Evolutionary conservation across 2,888 invertebrate genomes (phyloP).

Genomic region (Dorcus parallelipipedus): DNA sequence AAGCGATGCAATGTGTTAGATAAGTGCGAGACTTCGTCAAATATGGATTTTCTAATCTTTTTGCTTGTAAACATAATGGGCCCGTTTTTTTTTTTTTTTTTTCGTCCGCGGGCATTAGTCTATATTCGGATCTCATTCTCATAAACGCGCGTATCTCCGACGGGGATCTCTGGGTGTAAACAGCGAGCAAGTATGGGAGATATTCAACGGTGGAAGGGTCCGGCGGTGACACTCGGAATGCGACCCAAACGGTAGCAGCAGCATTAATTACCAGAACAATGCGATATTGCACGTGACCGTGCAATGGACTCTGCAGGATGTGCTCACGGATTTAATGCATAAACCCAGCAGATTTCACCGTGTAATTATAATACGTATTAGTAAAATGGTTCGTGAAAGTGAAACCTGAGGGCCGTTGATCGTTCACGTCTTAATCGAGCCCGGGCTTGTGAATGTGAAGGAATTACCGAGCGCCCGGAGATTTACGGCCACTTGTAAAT

Average conservation of each 20-base stretch:
- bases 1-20: too few relatives aligned
- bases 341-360: background rate
- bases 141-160: too few relatives aligned
- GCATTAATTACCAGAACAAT: conserved; percentile 29
- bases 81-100: background rate
- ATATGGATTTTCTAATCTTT: too few relatives aligned
- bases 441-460: too few relatives aligned
- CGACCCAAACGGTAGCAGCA: conserved; percentile 5
- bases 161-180: too few relatives aligned
- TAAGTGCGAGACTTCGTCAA: too few relatives aligned
- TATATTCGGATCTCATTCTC: too few relatives aligned
- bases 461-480: background rate
- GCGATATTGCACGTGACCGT: conserved; percentile 30
- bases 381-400: too few relatives aligned
- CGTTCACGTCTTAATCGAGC: too few relatives aligned
- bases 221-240: conserved; percentile 5
- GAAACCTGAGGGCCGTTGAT: background rate
- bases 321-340: background rate
- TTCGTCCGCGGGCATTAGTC: too few relatives aligned
- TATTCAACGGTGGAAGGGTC: background rate
- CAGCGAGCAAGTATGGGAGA: background rate
- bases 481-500: background rate
- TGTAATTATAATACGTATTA: background rate
- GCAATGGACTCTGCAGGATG: conserved; percentile 24
- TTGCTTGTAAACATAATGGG: background rate